Evolutionary conservation across 2,888 invertebrate genomes (phyloP), one percentile per base, ranked within the genome.

Genomic region (Trypoxylon attenuatum): DNA sequence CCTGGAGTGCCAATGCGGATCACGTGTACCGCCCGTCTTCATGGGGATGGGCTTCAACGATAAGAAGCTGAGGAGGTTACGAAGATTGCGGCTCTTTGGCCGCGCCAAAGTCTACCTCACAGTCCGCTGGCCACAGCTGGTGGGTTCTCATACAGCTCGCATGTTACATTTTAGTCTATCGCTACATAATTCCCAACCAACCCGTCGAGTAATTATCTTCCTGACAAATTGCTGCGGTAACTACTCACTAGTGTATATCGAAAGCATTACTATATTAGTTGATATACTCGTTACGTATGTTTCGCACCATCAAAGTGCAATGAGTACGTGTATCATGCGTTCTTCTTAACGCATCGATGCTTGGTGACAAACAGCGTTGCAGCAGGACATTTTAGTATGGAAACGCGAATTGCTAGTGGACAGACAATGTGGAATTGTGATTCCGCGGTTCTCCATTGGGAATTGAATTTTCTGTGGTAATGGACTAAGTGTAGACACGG

Each of bases 41-140:
- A 77, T 82, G 84, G 85, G 83, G 77, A 88, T 88, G 89, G 89
- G 89, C 76, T 88, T 89, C 82, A 88, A 88, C 86, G 88, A 89
- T 80, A 89, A 88, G 84, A 90, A 89, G 81, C 87, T 90, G 85
- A 87, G 88, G 81, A 88, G 89, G 77, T 84, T 90, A 71, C 86
- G 89, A 77, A 88, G 89, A 78, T 90, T 90, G 83, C 88, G 90
- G 79, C 89, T 90, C 80, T 90, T 90, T 83, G 90, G 90, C 80
- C 87, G 90, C 77, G 90, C 90, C 66, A 90, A 90, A 82, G 90
- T 90, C 71, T 90, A 90, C 83, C 88, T 90, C 62, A 89, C 90
- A 81, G 89, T 90, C 56, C 88, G 90, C 80, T 90, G 90, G 90
- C 90, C 90, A 16, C 88, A 90, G 84, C 83, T 90, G 90, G 90